These are phyloP conservation scores for Xenotilapia caudafasciata DNA, from an alignment of 2,113 vertebrate genomes.

Conservation along the genomic window DNA sequence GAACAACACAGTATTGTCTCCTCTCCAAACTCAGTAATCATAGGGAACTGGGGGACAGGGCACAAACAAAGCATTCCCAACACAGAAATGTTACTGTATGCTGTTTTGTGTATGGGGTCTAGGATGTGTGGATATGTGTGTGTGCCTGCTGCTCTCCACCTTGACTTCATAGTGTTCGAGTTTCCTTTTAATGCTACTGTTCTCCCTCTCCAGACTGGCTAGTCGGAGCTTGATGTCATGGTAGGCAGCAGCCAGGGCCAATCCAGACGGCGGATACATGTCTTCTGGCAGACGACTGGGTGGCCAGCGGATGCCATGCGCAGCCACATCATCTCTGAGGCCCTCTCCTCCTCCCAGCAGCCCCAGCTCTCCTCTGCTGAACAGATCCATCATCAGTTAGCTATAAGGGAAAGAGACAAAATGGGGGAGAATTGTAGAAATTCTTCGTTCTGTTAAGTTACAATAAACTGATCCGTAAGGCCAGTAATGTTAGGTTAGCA, in stretches of 20 bases:
- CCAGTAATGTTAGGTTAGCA: neutral
- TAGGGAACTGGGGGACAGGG: slow-evolving; percentile 69
- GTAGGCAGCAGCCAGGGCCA: slow-evolving; percentile 87
- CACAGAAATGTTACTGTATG: neutral
- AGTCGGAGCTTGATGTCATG: slow-evolving; percentile 87
- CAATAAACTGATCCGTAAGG: neutral
- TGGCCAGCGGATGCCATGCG: slow-evolving; percentile 69
- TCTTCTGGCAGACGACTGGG: slow-evolving; percentile 75
- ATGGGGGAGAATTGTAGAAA: neutral
- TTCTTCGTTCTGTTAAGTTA: neutral
- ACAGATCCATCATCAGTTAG: slow-evolving; percentile 78
- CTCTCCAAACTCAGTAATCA: slow-evolving; percentile 78
- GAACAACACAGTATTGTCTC: slow-evolving; percentile 62
- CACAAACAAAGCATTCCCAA: neutral
- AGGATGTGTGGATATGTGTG: neutral
- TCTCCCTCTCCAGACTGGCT: slow-evolving; percentile 83
- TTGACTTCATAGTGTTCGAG: slow-evolving; percentile 87
- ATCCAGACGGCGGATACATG: slow-evolving; percentile 84
- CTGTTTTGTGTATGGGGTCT: neutral
- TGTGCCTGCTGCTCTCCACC: slow-evolving; percentile 40
- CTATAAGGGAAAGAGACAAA: neutral
- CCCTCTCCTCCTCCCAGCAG: slow-evolving; percentile 63
- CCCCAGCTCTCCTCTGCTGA: neutral
- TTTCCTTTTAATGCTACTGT: slow-evolving; percentile 81
- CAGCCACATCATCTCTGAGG: slow-evolving; percentile 78